These are phyloP conservation scores for Atrichornis clamosus DNA, from an alignment of 2,113 vertebrate species.

Conservation along the genomic window DNA sequence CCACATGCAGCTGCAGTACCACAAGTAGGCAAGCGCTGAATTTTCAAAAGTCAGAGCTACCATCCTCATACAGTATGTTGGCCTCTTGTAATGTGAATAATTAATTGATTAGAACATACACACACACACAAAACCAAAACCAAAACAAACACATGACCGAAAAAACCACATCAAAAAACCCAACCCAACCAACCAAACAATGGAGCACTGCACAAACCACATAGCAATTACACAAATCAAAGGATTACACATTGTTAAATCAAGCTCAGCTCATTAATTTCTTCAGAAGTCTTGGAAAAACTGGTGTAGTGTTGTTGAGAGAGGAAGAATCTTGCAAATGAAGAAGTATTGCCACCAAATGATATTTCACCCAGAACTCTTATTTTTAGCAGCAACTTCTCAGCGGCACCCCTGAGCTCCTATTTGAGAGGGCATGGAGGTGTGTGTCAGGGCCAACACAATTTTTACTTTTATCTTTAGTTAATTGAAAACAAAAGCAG, in stretches of 20 bases:
- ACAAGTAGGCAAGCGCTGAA: too few relatives aligned
- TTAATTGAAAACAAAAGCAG: neutral
- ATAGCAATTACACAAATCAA: neutral
- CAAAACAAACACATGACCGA: neutral
- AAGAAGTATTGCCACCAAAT: neutral
- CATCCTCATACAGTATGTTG: accelerated
- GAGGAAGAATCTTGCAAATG: neutral
- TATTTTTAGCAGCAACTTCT: neutral
- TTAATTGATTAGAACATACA: neutral
- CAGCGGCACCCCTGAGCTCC: neutral
- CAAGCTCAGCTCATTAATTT: neutral
- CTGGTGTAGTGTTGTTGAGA: neutral
- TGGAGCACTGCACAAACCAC: neutral
- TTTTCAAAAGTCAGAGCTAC: neutral
- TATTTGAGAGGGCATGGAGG: neutral
- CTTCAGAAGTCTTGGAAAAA: neutral
- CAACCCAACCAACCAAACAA: neutral
- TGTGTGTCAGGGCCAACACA: neutral
- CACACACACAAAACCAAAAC: too few relatives aligned
- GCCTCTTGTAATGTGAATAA: neutral
- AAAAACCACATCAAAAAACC: neutral
- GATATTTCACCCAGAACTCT: neutral
- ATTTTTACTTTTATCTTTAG: neutral
- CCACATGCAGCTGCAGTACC: neutral
- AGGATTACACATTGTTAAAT: neutral